A percentile compares a stretch with the other conserved stretches of the same genome.
phyloP scores from a whole-genome alignment of 2,888 invertebrate species.

The Epinotia ramella region DNA sequence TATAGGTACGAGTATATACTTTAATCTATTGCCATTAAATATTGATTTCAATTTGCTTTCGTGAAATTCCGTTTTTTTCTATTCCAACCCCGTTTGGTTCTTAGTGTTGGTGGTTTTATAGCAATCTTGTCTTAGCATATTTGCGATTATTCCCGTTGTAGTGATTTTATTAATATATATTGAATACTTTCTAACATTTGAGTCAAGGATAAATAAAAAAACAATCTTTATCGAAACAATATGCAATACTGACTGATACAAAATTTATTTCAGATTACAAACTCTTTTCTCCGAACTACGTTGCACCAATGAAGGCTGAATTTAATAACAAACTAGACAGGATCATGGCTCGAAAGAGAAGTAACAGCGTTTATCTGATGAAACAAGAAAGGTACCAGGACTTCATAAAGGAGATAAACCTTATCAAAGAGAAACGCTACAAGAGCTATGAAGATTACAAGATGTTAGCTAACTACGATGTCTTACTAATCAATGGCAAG shows the following conservation, averaged over 20 bases:
- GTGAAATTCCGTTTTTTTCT: too few relatives aligned
- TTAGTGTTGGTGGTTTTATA: too few relatives aligned
- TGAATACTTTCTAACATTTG: too few relatives aligned
- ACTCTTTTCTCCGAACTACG: slow-evolving; percentile 53
- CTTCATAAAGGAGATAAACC: slow-evolving; percentile 66
- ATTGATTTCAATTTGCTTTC: too few relatives aligned
- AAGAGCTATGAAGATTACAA: slow-evolving; percentile 71
- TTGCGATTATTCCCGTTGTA: too few relatives aligned
- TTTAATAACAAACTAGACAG: slow-evolving; percentile 65
- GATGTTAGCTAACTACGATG: slow-evolving; percentile 69
- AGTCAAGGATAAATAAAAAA: too few relatives aligned
- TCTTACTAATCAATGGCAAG: slow-evolving; percentile 59
- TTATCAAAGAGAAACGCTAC: slow-evolving; percentile 59
- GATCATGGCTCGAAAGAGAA: slow-evolving; percentile 65
- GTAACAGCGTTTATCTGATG: slow-evolving; percentile 67
- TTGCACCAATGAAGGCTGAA: slow-evolving; percentile 64
- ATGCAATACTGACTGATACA: not conserved
- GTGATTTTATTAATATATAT: not conserved
- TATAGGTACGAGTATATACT: too few relatives aligned
- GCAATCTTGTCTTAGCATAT: too few relatives aligned
- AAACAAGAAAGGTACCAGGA: slow-evolving; percentile 62
- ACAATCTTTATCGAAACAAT: too few relatives aligned
- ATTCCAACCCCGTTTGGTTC: too few relatives aligned
- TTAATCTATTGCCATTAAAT: too few relatives aligned
- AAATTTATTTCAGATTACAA: slow-evolving; percentile 56